These are phyloP conservation scores for Epinephelus awoara DNA, from an alignment of 2,797 vertebrate species.

Conservation along the genomic window DNA sequence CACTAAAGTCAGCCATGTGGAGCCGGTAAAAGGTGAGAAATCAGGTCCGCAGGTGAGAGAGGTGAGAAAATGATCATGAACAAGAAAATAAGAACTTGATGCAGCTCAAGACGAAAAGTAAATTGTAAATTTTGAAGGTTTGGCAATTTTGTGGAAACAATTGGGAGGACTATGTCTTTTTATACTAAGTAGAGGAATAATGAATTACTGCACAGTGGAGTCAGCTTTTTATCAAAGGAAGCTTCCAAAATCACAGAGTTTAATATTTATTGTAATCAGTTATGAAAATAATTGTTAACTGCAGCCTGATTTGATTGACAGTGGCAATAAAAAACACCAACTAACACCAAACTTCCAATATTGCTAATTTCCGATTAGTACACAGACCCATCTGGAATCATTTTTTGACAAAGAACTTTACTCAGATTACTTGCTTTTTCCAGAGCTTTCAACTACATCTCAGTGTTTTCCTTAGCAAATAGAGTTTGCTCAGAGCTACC, in stretches of 20 bases:
- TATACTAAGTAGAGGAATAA: not conserved
- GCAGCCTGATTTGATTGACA: not conserved
- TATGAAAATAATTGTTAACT: not conserved
- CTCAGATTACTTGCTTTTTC: not conserved
- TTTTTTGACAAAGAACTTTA: too few relatives aligned
- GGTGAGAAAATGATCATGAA: not conserved
- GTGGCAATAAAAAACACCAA: not conserved
- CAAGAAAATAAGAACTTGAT: conserved; percentile 20
- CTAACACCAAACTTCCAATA: not conserved
- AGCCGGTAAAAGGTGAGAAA: conserved; percentile 44
- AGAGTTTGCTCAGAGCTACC: not conserved
- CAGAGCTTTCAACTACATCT: not conserved
- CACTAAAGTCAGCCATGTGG: conserved; percentile 47
- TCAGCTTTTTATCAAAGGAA: not conserved
- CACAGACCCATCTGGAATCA: too few relatives aligned
- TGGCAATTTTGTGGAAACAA: conserved; percentile 1
- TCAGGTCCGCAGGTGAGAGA: conserved; percentile 9
- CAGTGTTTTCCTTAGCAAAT: not conserved
- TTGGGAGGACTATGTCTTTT: conserved; percentile 10
- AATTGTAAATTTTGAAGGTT: conserved; percentile 15
- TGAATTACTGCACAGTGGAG: not conserved
- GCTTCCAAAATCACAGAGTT: not conserved
- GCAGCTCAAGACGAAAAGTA: conserved; percentile 4
- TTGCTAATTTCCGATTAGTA: not conserved
- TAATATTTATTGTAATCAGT: not conserved